Base-by-base conservation (phyloP, 2,113 vertebrate species). In the Calyptommatus sinebrachiatus region DNA sequence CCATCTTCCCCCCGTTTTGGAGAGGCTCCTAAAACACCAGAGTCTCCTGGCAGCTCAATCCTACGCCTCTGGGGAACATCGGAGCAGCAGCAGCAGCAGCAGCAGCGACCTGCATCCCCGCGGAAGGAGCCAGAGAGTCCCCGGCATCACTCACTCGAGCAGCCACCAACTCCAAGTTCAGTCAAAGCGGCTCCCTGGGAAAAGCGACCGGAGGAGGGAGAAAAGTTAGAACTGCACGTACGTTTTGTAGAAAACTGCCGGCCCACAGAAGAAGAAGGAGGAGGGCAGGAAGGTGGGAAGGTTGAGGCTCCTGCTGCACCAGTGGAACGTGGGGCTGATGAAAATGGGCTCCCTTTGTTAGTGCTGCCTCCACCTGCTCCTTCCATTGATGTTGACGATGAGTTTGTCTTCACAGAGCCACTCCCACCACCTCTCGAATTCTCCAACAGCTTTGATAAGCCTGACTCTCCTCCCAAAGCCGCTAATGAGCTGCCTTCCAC, bases 371-470 rank as follows among this genome's bases (percentile, higher is more conserved):
- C 97, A 1, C 97, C 97, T 0, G 97, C 97, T 8, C 97, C 96
- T 1, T 98, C 97, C 1, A 94, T 98, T 8, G 97, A 98, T 20
- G 96, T 91, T 0, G 97, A 98, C 20, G 97, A 98, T 6, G 97
- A 97, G 29, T 97, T 98, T 78, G 96, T 97, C 46, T 97, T 96
- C 21, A 96, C 92, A 0, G 97, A 98, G 35, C 97, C 97, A 9
- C 94, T 98, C 74, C 97, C 97, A 0, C 97, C 97, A 1, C 97
- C 97, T 0, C 88, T 97, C 41, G 95, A 98, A 91, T 98, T 98
- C 84, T 96, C 97, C n/a, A 98, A 98, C 87, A 98, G 97, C 85
- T 98, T 97, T 26, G 97, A 98, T 90, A 87, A 95, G 91, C 89
- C 95, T 7, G 92, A 93, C 71, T 91, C 92, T 0, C 90, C 91